Evolutionary conservation across 2,888 invertebrate species (phyloP), one percentile per base, ranked within the genome.

Genomic region (Clusia tigrina): DNA sequence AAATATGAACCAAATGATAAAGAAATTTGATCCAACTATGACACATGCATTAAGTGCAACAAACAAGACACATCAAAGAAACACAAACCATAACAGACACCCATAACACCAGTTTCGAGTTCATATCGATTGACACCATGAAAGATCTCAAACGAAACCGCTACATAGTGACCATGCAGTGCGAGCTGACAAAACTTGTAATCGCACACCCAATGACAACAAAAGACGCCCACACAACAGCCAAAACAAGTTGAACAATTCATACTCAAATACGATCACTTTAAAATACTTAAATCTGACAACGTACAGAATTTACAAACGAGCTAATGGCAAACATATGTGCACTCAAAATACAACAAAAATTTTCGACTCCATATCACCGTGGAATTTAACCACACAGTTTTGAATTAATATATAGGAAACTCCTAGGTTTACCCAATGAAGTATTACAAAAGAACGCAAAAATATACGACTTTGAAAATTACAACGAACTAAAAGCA

Each of bases 111-210:
- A 17, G 25, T 17, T 61, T 64, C 25, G 61, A 64, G 32, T 18
- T 22, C 1, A 17, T 60, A 26, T 12, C 3, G n/a, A 53, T 64
- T 2, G 62, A 62, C 24, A 65, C 32, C 32, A 9, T 32, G 6
- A 32, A 32, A 32, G 32, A 32, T 32, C 6, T 32, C 32, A 32
- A 32, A 32, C 32, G 32, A 12, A 9, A 59, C 5, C 51, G 62
- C 54, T 65, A 62, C 26, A 65, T 62, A 18, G 23, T 65, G 18
- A 65, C 55, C 17, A 18, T 62, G 12, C 62, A 65, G n/a, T 65
- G 57, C 37, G 60, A 63, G n/a, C 24, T 65, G 24, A 57, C 57
- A 1, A 65, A 65, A 58, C 59, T 52, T 46, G 37, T 65, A 1
- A 23, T 18, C 9, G 65, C 60, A 12, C 12, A 26, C 10, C 60